A percentile compares a stretch with the other conserved stretches of the same genome.
Conservation (phyloP, 2,797 vertebrate species). For the Galaxias olidus region DNA sequence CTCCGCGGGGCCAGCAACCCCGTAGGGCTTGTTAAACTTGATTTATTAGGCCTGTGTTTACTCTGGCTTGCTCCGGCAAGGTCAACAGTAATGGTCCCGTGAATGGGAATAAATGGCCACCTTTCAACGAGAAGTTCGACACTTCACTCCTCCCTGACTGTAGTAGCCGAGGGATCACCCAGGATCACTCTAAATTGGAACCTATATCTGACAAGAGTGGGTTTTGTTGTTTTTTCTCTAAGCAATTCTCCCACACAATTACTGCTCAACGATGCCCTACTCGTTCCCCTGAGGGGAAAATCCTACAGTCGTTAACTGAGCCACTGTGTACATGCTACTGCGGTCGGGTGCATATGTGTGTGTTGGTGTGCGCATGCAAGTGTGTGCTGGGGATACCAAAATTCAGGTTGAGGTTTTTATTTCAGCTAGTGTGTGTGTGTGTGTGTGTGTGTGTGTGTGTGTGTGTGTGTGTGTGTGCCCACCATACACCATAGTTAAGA, state of each 20-base stretch:
- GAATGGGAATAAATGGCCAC: conserved; percentile 80
- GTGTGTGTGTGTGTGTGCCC: conserved; percentile 37
- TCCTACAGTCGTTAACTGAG: conserved; percentile 6
- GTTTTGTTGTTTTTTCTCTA: conserved; percentile 36
- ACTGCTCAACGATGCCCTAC: background rate
- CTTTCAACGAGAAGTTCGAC: conserved; percentile 29
- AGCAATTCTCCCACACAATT: conserved; percentile 14
- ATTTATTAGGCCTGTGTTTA: conserved; percentile 83
- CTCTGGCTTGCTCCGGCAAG: conserved; percentile 76
- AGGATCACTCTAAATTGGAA: conserved; percentile 57
- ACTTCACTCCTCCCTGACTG: conserved; percentile 40
- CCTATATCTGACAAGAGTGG: conserved; percentile 31
- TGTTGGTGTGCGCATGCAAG: background rate
- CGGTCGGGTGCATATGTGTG: background rate
- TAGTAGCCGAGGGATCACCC: conserved; percentile 53
- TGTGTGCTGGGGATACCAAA: background rate
- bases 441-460: conserved; percentile 45
- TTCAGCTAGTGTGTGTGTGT: background rate
- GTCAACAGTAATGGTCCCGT: conserved; percentile 82
- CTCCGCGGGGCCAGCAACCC: conserved; percentile 50
- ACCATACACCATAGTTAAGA: conserved; percentile 32
- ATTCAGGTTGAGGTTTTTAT: background rate
- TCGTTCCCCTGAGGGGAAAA: background rate
- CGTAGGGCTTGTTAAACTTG: conserved; percentile 80
- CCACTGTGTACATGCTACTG: background rate